A percentile compares a stretch with the other conserved stretches of the same genome.
phyloP scores from a whole-genome alignment of 2,888 invertebrate genomes.

The Mechanitis mazaeus region DNA sequence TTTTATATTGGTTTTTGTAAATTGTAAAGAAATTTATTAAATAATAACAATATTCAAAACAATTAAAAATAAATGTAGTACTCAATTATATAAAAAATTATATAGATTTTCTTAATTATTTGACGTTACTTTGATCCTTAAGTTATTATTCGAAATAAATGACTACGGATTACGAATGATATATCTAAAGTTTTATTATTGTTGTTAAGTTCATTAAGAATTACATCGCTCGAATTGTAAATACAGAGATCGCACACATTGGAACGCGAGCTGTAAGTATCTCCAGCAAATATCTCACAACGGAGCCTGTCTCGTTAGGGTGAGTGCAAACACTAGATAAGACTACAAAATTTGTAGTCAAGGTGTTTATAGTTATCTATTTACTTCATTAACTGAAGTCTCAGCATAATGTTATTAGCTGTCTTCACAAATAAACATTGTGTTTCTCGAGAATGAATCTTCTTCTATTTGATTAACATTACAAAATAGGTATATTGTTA shows the following conservation, averaged over 20 bases:
- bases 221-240: slow-evolving; percentile 20
- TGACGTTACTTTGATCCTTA: too few species aligned
- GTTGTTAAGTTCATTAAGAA: slow-evolving; percentile 24
- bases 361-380: slow-evolving; percentile 1
- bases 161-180: too few species aligned
- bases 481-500: neutral
- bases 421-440: neutral
- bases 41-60: too few species aligned
- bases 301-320: slow-evolving; percentile 13
- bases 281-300: slow-evolving; percentile 20
- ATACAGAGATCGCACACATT: slow-evolving; percentile 21
- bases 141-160: too few species aligned
- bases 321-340: slow-evolving; percentile 14
- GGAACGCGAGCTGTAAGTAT: slow-evolving; percentile 17
- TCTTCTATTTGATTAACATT: too few species aligned
- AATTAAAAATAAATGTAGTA: too few species aligned
- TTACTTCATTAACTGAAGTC: neutral
- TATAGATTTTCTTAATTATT: too few species aligned
- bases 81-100: too few species aligned
- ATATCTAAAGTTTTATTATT: slow-evolving; percentile 18
- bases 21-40: too few species aligned
- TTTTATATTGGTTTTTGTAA: too few species aligned
- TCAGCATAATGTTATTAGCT: neutral
- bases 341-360: slow-evolving; percentile 5
- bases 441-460: too few species aligned